Base-by-base conservation (phyloP, 2,888 invertebrate species). In the Acleris sparsana region DNA sequence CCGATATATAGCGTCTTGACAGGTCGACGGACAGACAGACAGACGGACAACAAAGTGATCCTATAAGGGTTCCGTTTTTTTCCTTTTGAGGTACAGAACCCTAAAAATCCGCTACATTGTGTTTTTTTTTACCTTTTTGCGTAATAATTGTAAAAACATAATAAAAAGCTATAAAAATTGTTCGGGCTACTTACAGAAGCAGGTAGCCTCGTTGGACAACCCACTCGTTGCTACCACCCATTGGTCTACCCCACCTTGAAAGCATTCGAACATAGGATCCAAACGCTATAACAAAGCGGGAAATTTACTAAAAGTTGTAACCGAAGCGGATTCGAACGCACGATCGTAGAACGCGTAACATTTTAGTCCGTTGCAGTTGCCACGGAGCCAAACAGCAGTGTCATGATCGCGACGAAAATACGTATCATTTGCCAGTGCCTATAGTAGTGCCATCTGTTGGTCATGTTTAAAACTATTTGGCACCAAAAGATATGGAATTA, bases 161-260 rank as follows among this genome's bases (percentile, higher is more conserved):
- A 63, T 56, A 29, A 53, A 46, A 46, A 52, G 43, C n/a, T 57
- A 18, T 64, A 62, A 52, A 62, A 62, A 75, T 69, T 91, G 84
- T 91, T 51, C 86, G 89, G 86, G 87, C 86, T 86, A 83, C 86
- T 56, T 83, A 92, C 92, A 91, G 91, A 91, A 92, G 88, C 82
- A 76, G 80, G 80, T 80, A 60, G 82, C 82, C 89, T 78, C 88
- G 75, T 80, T 82, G 87, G 87, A 85, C 86, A 73, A 75, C 78
- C 85, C 81, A 86, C 92, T 92, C 91, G 92, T 92, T 92, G 92
- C 92, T 85, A 77, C 86, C 86, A 87, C 90, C 88, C 85, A 77
- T 83, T 71, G 17, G 55, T 92, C 79, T 92, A 85, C 86, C 90
- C 92, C 89, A 78, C 69, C 67, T 74, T 75, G 75, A 70, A 80